Evolutionary conservation across 1,140 invertebrate genomes (phyloP), one percentile per base, ranked within the genome.

Genomic region (Euura saliciscinereae): DNA sequence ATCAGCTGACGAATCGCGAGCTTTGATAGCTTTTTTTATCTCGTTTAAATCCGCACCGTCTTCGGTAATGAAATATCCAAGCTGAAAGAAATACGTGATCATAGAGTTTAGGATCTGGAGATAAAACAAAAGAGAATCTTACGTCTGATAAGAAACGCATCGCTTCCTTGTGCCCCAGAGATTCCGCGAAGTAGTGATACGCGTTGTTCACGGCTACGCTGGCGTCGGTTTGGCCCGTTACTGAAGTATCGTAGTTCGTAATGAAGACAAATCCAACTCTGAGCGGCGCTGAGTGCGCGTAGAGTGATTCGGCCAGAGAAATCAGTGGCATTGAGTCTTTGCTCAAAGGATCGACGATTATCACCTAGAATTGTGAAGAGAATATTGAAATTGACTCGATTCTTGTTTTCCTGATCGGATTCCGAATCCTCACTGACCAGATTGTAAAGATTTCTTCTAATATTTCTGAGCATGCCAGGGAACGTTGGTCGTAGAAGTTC

Each of bases 381-480:
- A 28, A 28, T 28, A 78, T 71, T 78, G 69, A 76, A 71, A 71
- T 43, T 7, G 45, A 64, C 43, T 45, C 28, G 51, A 76, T 45
- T 45, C 6, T 45, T 45, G 44, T 75, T 51, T 73, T n/a, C 28
- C 67, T 65, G 71, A 71, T 65, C 45, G n/a, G 69, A 44, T 71
- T 69, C 6, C 10, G 4, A 51, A 69, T 73, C 8, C 59, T 73
- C 13, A 80, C 78, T 87, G 83, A 96, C 94, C 83, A 99, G 86
- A 88, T 98, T 96, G 82, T 97, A 99, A 42, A 99, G 90, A 89
- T 99, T 99, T 79, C 96, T 96, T 44, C 96, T 91, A 75, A 99
- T 92, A 80, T 94, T 96, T 75, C 98, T 88, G 59, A 99, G 86
- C 96, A 99, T 99, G 46, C 98, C 98, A 8, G 98, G 97, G 83